Evolutionary conservation across 2,888 invertebrate species (phyloP).

Genomic region (Mythimna ferrago): DNA sequence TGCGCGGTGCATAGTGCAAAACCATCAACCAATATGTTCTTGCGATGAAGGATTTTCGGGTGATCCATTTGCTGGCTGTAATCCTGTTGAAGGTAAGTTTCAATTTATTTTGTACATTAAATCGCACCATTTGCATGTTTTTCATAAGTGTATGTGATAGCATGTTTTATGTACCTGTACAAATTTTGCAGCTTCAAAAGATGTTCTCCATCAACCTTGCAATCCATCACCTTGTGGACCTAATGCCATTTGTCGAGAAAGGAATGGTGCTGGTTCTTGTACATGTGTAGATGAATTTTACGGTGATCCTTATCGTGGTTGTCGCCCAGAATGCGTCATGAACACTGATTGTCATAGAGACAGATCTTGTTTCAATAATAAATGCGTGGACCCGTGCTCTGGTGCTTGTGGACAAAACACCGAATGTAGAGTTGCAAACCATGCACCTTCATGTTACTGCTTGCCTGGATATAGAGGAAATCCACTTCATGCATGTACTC

Average conservation of each 20-base stretch:
- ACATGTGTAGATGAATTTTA: constrained; percentile 93
- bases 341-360: constrained; percentile 94
- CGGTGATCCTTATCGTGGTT: constrained; percentile 95
- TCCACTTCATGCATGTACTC: constrained; percentile 92
- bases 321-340: constrained; percentile 95
- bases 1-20: constrained; percentile 93
- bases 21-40: constrained; percentile 94
- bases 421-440: constrained; percentile 94
- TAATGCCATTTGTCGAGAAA: constrained; percentile 94
- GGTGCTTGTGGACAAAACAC: constrained; percentile 95
- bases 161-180: constrained; percentile 65
- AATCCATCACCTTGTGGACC: constrained; percentile 95
- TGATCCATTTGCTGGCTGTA: constrained; percentile 95
- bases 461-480: constrained; percentile 93
- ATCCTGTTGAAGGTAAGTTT: constrained; percentile 90
- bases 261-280: constrained; percentile 94
- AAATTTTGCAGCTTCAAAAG: constrained; percentile 88
- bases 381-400: constrained; percentile 95
- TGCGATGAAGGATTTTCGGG: constrained; percentile 94
- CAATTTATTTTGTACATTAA: constrained; percentile 13
- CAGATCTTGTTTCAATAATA: constrained; percentile 94
- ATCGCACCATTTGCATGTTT: constrained; percentile 64
- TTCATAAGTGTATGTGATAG: constrained; percentile 64
- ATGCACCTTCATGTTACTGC: constrained; percentile 95
- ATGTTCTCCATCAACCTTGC: constrained; percentile 93